phyloP scores from a whole-genome alignment of 1,140 invertebrate genomes.

The Cyphomyrmex costatus region DNA sequence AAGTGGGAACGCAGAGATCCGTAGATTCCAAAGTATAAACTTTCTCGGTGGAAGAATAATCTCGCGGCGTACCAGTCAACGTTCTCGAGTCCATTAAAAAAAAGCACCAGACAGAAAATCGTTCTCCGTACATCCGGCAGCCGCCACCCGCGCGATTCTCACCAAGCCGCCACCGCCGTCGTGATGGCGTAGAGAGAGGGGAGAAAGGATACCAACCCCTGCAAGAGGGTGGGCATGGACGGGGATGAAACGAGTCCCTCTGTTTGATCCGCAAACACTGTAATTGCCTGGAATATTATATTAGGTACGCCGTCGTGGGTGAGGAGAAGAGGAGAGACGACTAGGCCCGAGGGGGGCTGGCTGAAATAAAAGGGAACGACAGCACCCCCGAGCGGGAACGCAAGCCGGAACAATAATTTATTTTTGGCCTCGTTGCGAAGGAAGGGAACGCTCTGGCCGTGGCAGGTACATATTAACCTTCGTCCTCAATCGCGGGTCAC shows the following conservation, averaged over 20 bases:
- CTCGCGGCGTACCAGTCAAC: background rate
- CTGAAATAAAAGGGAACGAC: conserved; percentile 56
- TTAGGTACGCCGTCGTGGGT: conserved; percentile 83
- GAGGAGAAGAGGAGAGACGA: conserved; percentile 65
- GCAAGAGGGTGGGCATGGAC: conserved; percentile 56
- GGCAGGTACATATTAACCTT: conserved; percentile 79
- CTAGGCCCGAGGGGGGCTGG: conserved; percentile 46
- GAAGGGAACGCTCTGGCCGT: conserved; percentile 62
- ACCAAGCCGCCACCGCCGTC: conserved; percentile 58
- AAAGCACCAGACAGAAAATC: conserved; percentile 47
- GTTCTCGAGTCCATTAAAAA: conserved; percentile 25
- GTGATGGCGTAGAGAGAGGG: conserved; percentile 28
- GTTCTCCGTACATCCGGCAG: conserved; percentile 33
- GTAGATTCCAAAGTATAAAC: background rate
- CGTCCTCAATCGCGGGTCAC: conserved; percentile 13
- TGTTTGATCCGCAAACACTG: conserved; percentile 87
- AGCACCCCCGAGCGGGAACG: conserved; percentile 65
- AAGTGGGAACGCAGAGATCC: conserved; percentile 2
- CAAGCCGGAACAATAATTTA: conserved; percentile 78
- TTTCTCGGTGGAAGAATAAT: conserved; percentile 26
- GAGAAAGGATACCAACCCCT: conserved; percentile 36
- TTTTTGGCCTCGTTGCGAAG: conserved; percentile 65
- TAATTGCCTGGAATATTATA: conserved; percentile 87
- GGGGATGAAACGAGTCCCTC: conserved; percentile 83
- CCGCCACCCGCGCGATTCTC: conserved; percentile 81